Evolutionary conservation across 2,113 vertebrate genomes (phyloP).

Genomic region (Panthera leo): DNA sequence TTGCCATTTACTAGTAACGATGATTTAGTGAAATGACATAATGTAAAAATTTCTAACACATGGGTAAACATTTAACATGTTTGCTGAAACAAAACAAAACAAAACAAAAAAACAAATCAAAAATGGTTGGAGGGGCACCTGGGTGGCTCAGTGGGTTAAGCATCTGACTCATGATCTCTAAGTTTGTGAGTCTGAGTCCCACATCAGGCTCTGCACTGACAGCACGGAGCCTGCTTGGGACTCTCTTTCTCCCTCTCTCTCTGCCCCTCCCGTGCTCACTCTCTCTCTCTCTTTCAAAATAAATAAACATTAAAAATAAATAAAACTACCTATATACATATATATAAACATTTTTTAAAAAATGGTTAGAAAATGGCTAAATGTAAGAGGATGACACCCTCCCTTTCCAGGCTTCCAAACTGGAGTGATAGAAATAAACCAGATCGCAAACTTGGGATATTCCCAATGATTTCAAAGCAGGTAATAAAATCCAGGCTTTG

Average conservation of each 20-base stretch:
- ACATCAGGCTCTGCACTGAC: too few relatives aligned
- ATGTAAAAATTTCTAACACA: background rate
- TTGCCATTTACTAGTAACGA: background rate
- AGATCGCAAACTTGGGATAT: background rate
- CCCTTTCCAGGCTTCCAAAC: background rate
- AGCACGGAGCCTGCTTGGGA: too few relatives aligned
- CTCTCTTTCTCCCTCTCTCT: too few relatives aligned
- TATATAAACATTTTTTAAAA: background rate
- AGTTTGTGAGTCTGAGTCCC: too few relatives aligned
- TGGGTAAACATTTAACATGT: background rate
- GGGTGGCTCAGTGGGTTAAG: too few relatives aligned
- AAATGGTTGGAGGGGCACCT: background rate
- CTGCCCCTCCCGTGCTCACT: too few relatives aligned
- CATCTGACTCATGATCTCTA: too few relatives aligned
- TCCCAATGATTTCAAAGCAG: background rate
- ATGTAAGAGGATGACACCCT: background rate
- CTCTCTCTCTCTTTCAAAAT: too few relatives aligned
- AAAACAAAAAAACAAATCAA: background rate
- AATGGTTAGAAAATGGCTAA: background rate
- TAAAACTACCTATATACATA: too few relatives aligned
- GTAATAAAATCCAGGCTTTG: constrained; percentile 11
- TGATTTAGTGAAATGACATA: background rate
- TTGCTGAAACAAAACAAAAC: constrained; percentile 15
- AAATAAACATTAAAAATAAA: too few relatives aligned
- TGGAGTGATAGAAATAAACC: constrained; percentile 7